Percentiles rank a stretch among this genome's conserved stretches.
These are phyloP conservation scores for Agrochola circellaris DNA, from an alignment of 2,888 invertebrate species.

Conservation along the genomic window DNA sequence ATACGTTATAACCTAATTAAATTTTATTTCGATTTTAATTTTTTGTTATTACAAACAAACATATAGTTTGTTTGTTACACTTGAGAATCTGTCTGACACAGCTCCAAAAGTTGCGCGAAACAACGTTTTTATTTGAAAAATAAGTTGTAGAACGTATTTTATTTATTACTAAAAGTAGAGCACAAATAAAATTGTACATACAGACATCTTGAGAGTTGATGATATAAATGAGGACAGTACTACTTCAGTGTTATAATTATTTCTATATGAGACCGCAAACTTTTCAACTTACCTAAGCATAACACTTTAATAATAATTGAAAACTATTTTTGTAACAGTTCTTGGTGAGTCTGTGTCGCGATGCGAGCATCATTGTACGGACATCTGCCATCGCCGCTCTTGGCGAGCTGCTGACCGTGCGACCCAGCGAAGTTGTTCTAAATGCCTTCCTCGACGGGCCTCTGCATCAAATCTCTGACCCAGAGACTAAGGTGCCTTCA, in stretches of 20 bases:
- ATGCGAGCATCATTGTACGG: conserved; percentile 86
- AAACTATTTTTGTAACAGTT: conserved; percentile 72
- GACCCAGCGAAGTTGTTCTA: conserved; percentile 72
- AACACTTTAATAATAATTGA: neutral
- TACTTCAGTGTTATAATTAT: neutral
- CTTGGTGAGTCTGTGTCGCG: conserved; percentile 83
- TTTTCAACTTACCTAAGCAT: too few species aligned
- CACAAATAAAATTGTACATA: neutral
- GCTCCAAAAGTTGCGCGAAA: neutral
- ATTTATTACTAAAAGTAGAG: neutral
- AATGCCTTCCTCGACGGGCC: conserved; percentile 86
- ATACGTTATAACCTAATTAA: too few species aligned
- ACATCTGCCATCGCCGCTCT: conserved; percentile 81
- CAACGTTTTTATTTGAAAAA: neutral
- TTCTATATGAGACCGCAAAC: neutral
- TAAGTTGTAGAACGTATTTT: too few species aligned
- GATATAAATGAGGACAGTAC: neutral
- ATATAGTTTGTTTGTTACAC: too few species aligned
- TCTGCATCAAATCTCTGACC: conserved; percentile 85
- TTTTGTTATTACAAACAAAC: too few species aligned
- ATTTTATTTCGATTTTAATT: too few species aligned
- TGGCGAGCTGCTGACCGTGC: conserved; percentile 75
- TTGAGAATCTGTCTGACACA: neutral
- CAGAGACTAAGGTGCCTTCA: conserved; percentile 81
- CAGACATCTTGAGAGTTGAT: neutral